A percentile compares a stretch with the other conserved stretches of the same genome.
These are phyloP conservation scores for Xyliphius kryptos DNA, from an alignment of 2,113 vertebrate genomes.

Conservation along the genomic window DNA sequence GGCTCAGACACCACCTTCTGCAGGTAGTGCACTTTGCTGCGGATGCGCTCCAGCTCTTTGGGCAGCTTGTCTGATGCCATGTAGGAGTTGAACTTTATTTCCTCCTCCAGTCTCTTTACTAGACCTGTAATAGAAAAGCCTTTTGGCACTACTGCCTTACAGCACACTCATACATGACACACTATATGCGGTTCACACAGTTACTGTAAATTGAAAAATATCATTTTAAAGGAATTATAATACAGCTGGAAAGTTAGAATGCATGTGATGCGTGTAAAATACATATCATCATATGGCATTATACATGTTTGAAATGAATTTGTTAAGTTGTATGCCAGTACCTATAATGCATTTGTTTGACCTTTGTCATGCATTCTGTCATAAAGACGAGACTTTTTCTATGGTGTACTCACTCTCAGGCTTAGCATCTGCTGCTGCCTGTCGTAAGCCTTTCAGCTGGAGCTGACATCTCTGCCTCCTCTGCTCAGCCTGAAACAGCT, in stretches of 20 bases:
- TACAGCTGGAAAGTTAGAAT: no score
- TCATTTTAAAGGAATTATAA: no score
- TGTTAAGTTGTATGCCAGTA: not conserved
- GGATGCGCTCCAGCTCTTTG: slow-evolving; percentile 81
- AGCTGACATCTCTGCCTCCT: slow-evolving; percentile 80
- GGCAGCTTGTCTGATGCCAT: slow-evolving; percentile 88
- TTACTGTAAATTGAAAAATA: no score
- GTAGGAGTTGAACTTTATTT: slow-evolving; percentile 91
- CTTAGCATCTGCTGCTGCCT: slow-evolving; percentile 81
- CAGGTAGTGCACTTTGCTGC: slow-evolving; percentile 71
- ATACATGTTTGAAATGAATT: no score
- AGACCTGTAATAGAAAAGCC: slow-evolving; percentile 67
- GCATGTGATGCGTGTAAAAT: no score
- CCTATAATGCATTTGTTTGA: slow-evolving; percentile 15
- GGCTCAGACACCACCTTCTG: slow-evolving; percentile 84
- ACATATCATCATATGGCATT: no score
- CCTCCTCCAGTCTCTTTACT: slow-evolving; percentile 91
- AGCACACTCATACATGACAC: no score
- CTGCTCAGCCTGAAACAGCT: slow-evolving; percentile 90
- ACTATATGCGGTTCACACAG: no score
- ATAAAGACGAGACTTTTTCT: slow-evolving; percentile 17
- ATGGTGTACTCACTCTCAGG: slow-evolving; percentile 84
- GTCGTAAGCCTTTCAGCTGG: slow-evolving; percentile 86
- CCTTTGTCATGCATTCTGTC: no score
- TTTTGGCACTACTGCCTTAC: no score